A percentile compares a stretch with the other conserved stretches of the same genome.
Evolutionary conservation across 2,797 vertebrate genomes (phyloP).

Genomic region (Sebastolobus altivelis): DNA sequence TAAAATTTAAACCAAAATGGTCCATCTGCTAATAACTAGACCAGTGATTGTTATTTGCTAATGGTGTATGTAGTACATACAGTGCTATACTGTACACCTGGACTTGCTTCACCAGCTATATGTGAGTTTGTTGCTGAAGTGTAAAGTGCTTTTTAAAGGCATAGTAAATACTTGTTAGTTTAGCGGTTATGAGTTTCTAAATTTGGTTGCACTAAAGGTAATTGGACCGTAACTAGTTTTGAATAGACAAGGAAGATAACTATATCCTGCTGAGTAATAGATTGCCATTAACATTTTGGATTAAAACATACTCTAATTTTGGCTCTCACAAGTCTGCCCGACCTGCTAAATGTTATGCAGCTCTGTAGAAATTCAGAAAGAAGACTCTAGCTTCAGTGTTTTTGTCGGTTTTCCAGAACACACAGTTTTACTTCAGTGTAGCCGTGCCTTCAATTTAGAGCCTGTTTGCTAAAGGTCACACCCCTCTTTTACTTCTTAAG

Average conservation of each 20-base stretch:
- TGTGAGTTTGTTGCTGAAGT: conserved; percentile 58
- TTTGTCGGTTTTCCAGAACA: too few relatives aligned
- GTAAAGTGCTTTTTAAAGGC: conserved; percentile 59
- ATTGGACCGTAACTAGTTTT: background rate
- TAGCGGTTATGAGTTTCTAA: conserved; percentile 22
- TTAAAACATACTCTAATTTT: background rate
- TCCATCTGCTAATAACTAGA: background rate
- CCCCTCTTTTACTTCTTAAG: background rate
- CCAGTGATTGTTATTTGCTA: background rate
- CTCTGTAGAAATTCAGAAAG: background rate
- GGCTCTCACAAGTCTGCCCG: background rate
- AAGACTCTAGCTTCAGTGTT: conserved; percentile 10
- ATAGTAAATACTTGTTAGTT: conserved; percentile 46
- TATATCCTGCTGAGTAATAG: background rate
- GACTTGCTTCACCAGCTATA: conserved; percentile 32
- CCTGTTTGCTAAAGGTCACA: background rate
- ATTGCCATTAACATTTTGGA: background rate
- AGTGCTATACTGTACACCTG: conserved; percentile 3
- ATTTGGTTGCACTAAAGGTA: conserved; percentile 5
- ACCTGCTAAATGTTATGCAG: background rate
- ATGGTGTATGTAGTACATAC: background rate
- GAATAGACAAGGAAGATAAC: background rate
- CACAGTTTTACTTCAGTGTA: background rate
- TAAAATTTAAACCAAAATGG: background rate
- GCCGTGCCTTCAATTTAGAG: background rate